phyloP scores from a whole-genome alignment of 2,113 vertebrate species.

The Myrmecophaga tridactyla region DNA sequence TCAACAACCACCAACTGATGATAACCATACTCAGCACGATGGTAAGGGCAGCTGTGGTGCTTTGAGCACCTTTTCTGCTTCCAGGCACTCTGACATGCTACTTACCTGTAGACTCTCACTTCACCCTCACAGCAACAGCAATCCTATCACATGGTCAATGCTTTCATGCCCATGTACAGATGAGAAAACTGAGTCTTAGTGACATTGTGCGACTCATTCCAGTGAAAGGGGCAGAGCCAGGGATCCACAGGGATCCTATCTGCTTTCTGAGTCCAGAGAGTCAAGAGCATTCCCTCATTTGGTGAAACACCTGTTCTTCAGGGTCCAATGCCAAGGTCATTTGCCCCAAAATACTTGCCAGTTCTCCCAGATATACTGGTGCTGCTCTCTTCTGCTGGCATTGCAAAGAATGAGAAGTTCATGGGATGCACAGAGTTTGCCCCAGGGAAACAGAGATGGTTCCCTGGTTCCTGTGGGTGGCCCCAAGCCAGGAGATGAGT shows the following conservation, averaged over 20 bases:
- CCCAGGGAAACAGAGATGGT: background rate
- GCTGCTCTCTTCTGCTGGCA: too few species aligned
- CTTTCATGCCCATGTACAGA: background rate
- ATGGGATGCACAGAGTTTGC: background rate
- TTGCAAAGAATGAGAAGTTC: background rate
- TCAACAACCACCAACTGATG: rapidly evolving
- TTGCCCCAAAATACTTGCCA: background rate
- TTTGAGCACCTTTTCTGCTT: rapidly evolving
- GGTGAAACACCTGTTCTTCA: background rate
- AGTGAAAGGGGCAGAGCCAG: background rate
- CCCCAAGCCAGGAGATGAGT: background rate
- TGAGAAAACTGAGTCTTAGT: background rate
- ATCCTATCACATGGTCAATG: rapidly evolving
- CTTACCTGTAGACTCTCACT: too few species aligned
- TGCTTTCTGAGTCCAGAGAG: background rate
- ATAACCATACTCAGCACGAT: rapidly evolving
- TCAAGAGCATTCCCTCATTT: background rate
- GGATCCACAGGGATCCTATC: background rate
- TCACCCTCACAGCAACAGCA: background rate
- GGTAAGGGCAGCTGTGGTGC: background rate
- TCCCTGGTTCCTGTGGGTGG: background rate
- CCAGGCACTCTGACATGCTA: background rate
- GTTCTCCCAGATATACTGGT: background rate
- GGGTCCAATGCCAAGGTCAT: too few species aligned
- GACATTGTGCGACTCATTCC: background rate